A percentile compares a stretch with the other conserved stretches of the same genome.
Conservation (phyloP, 2,888 invertebrate species). For the Antheraea assamensis region DNA sequence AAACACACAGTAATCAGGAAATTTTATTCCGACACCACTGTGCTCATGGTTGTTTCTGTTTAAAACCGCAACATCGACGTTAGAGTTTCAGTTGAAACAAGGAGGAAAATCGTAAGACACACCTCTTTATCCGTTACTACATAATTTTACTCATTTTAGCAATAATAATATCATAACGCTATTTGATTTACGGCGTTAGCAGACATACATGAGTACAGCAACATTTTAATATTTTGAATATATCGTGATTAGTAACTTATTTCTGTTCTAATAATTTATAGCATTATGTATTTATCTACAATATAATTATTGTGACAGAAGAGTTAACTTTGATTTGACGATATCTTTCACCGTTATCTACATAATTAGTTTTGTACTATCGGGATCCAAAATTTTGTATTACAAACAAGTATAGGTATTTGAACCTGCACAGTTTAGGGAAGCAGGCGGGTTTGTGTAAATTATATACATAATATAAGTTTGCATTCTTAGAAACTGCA, state of each 20-base stretch:
- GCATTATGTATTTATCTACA: too few species aligned
- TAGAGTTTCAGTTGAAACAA: neutral
- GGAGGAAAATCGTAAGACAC: conserved; percentile 16
- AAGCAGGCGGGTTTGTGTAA: neutral
- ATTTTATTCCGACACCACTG: conserved; percentile 5
- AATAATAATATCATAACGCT: neutral
- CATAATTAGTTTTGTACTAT: neutral
- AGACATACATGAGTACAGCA: neutral
- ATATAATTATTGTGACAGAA: neutral
- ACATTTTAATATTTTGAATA: neutral
- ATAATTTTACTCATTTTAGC: neutral
- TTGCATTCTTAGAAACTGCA: neutral
- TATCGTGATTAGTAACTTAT: neutral
- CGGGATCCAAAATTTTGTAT: neutral
- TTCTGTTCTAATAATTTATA: too few species aligned
- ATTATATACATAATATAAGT: neutral
- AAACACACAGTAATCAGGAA: conserved; percentile 24
- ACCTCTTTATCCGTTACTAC: neutral
- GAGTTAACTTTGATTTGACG: neutral
- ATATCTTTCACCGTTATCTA: neutral
- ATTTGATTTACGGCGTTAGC: neutral
- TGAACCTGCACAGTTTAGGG: neutral
- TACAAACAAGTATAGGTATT: neutral
- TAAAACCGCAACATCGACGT: conserved; percentile 17
- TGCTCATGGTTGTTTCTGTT: conserved; percentile 10